Base-by-base conservation (phyloP, 2,888 invertebrate genomes). In the Koerneria pararmatus region DNA sequence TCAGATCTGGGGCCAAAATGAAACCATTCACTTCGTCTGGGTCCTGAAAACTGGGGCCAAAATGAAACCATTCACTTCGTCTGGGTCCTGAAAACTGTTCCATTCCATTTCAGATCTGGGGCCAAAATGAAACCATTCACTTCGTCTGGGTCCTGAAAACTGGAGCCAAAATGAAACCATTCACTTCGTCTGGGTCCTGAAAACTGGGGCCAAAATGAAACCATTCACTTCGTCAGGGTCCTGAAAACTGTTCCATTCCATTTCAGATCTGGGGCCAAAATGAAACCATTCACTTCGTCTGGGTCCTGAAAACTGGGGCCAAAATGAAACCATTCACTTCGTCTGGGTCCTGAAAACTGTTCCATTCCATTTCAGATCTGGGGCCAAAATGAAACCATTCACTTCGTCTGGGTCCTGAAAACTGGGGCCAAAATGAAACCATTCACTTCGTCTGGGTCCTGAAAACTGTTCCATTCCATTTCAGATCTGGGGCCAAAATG, bases 81-180 rank as follows among this genome's bases (percentile, higher is more conserved):
- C n/a, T n/a, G n/a, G n/a, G n/a, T 90, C 79, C 91, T 91, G 24
- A 89, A 73, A 57, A 86, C 85, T 56, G 88, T 84, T 19, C 92
- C 91, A 85, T 95, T 91, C 97, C 98, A 98, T 58, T 98, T 99
- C 66, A 95, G 86, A 85, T 99, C 98, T 0, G 93, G 94, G 0
- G 94, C 81, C 19, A 99, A 85, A 19, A 97, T 86, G 83, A 95
- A 97, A 0, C 95, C 95, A 71, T 85, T 89, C 54, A 88, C 88
- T 1, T 90, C 88, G 83, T 92, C 89, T 4, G 87, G 78, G 84
- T 93, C 91, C 84, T 64, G 31, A 34, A 35, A 53, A n/a, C n/a
- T n/a, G n/a, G n/a, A n/a, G n/a, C n/a, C n/a, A n/a, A n/a, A n/a
- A n/a, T n/a, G n/a, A n/a, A n/a, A n/a, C n/a, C n/a, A n/a, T n/a